phyloP scores from a whole-genome alignment of 23 tunicate species.

The Ascidia mentula region DNA sequence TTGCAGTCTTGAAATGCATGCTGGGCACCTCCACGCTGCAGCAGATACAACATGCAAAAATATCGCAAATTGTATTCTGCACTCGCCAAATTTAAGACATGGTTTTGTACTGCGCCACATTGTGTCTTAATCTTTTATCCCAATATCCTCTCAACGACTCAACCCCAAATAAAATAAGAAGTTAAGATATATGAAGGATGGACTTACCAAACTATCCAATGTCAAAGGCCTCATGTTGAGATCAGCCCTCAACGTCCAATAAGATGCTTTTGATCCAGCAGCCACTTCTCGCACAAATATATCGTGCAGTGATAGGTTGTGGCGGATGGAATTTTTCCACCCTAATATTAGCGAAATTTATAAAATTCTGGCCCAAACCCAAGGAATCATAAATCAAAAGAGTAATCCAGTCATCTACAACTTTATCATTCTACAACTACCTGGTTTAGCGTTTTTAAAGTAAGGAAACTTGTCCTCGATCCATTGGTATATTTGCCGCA shows the following conservation, averaged over 20 bases:
- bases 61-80: background rate
- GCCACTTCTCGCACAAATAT: constrained; percentile 73
- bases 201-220: constrained; percentile 65
- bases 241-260: constrained; percentile 83
- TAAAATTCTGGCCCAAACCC: background rate
- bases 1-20: constrained; percentile 28
- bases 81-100: background rate
- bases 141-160: too few species aligned
- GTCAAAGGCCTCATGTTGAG: constrained; percentile 74
- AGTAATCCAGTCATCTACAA: background rate
- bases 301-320: constrained; percentile 83
- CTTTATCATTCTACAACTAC: constrained; percentile 20
- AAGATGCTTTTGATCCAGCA: constrained; percentile 74
- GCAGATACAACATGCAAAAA: too few species aligned
- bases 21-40: constrained; percentile 26
- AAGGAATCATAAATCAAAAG: background rate
- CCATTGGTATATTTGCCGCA: constrained; percentile 84
- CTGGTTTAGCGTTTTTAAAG: constrained; percentile 83
- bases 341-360: constrained; percentile 22
- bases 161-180: too few species aligned
- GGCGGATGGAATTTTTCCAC: constrained; percentile 89
- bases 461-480: constrained; percentile 90
- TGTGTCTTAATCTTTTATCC: too few species aligned
- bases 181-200: too few species aligned
- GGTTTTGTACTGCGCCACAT: too few species aligned